phyloP scores from a whole-genome alignment of 2,797 vertebrate species.

The Sebastes minor region DNA sequence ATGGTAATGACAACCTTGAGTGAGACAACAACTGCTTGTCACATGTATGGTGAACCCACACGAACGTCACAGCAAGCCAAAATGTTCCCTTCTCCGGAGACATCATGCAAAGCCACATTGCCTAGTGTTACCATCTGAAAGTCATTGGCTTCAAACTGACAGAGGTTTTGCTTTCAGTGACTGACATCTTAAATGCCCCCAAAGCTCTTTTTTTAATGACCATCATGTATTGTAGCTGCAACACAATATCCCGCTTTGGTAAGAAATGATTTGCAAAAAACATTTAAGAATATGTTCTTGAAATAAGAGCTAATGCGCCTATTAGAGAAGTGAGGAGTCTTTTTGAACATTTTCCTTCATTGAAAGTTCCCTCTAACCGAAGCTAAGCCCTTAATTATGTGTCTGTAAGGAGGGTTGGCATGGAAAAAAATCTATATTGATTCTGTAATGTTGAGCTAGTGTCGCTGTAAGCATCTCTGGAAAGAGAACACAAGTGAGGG shows the following conservation, averaged over 20 bases:
- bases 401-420: constrained; percentile 38
- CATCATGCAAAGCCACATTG: constrained; percentile 51
- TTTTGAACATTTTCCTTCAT: constrained; percentile 21
- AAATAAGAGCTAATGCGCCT: constrained; percentile 3
- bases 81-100: constrained; percentile 39
- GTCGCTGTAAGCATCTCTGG: constrained; percentile 23
- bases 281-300: background rate
- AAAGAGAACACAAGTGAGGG: constrained; percentile 20
- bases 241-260: constrained; percentile 21
- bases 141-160: constrained; percentile 29
- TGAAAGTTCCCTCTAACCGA: constrained; percentile 22
- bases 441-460: constrained; percentile 14
- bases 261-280: constrained; percentile 6
- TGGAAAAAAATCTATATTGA: constrained; percentile 29
- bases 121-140: constrained; percentile 60
- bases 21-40: constrained; percentile 55
- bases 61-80: constrained; percentile 31
- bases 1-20: constrained; percentile 56
- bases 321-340: background rate
- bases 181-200: constrained; percentile 36
- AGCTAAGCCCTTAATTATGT: constrained; percentile 55
- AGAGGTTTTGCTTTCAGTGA: constrained; percentile 36
- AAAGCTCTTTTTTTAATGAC: constrained; percentile 12
- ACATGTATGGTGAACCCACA: constrained; percentile 18
- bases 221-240: constrained; percentile 28